Evolutionary conservation across 2,888 invertebrate genomes (phyloP).

Genomic region (Tryphoninae sp.): DNA sequence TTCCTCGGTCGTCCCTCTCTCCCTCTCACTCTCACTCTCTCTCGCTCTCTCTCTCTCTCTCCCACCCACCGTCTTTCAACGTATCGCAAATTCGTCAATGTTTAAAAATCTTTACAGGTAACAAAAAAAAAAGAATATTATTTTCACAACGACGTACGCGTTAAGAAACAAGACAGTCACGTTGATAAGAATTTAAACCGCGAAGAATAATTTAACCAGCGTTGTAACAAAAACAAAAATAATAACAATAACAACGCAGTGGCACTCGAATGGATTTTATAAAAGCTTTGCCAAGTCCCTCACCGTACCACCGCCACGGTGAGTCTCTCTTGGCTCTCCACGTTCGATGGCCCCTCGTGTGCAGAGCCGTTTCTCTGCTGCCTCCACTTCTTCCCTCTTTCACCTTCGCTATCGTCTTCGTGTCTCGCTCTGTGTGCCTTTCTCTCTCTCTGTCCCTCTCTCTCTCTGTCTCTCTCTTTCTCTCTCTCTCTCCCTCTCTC

Average conservation of each 20-base stretch:
- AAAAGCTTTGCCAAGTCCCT: constrained; percentile 56
- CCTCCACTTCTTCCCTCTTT: constrained; percentile 31
- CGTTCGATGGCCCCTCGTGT: constrained; percentile 66
- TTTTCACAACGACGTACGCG: neutral
- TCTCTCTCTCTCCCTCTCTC: constrained; percentile 26
- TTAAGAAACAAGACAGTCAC: neutral
- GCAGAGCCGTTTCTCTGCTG: constrained; percentile 55
- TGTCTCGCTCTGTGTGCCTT: constrained; percentile 29
- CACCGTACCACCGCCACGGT: constrained; percentile 64
- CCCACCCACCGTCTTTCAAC: constrained; percentile 6
- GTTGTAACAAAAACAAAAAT: constrained; percentile 5
- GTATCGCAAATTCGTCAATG: constrained; percentile 27
- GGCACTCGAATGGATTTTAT: constrained; percentile 45
- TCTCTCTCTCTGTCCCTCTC: constrained; percentile 28
- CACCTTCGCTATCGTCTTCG: constrained; percentile 27
- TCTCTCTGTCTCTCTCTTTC: constrained; percentile 33
- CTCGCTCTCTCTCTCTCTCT: constrained; percentile 36
- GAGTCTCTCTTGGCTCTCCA: constrained; percentile 59
- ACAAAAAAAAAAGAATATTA: neutral
- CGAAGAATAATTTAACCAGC: constrained; percentile 15
- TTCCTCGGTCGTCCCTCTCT: constrained; percentile 39
- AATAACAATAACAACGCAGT: neutral
- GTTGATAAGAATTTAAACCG: constrained; percentile 25
- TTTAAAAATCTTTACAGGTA: neutral
- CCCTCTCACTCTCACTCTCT: constrained; percentile 42